phyloP scores from a whole-genome alignment of 2,797 vertebrate genomes.

The Bryconaethiops microstoma region DNA sequence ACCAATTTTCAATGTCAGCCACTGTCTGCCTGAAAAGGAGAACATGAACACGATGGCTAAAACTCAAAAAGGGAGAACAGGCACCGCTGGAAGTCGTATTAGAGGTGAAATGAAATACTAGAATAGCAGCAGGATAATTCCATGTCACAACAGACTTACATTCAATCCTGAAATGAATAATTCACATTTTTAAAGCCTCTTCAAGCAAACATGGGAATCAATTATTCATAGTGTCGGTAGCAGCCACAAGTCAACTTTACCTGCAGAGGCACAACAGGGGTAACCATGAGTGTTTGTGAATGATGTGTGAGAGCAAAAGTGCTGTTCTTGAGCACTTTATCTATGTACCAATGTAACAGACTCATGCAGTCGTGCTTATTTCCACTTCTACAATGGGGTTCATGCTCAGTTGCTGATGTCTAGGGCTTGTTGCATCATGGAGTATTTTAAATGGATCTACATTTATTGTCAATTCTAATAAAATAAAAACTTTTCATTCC shows the following conservation, averaged over 20 bases:
- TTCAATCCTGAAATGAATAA: conserved; percentile 62
- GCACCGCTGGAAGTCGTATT: background rate
- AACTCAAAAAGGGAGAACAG: conserved; percentile 18
- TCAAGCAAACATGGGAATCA: conserved; percentile 54
- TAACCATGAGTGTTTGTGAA: background rate
- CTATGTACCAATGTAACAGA: background rate
- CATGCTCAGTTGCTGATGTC: background rate
- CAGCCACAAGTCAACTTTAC: conserved; percentile 44
- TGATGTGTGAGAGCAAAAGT: background rate
- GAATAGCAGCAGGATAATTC: conserved; percentile 49
- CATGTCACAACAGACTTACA: conserved; percentile 57
- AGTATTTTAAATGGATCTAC: background rate
- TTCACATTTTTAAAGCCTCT: conserved; percentile 59
- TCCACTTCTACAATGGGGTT: background rate
- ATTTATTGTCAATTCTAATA: background rate
- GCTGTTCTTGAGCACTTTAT: background rate
- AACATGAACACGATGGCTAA: background rate
- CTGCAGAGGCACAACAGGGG: background rate
- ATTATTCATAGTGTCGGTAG: conserved; percentile 61
- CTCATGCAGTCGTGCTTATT: background rate
- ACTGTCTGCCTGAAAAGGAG: background rate
- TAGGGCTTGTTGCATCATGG: background rate
- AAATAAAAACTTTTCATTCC: background rate
- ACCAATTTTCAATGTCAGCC: no score
- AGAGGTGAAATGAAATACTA: conserved; percentile 10